These are phyloP conservation scores for Ondatra zibethicus DNA, from an alignment of 2,113 vertebrate genomes.

Conservation along the genomic window DNA sequence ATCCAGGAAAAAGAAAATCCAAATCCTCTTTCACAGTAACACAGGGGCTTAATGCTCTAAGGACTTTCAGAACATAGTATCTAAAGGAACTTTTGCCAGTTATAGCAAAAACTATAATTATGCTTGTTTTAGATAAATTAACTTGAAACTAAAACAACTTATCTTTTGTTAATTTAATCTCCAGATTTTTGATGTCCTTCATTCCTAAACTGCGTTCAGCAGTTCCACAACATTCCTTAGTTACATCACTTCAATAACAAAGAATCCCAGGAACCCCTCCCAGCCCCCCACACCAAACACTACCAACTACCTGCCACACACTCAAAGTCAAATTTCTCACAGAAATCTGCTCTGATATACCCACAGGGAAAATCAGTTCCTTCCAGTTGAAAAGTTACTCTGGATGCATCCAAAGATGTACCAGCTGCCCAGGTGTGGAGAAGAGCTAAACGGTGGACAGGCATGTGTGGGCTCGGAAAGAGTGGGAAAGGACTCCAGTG, in stretches of 20 bases:
- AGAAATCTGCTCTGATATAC: constrained; percentile 59
- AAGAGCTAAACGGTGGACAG: not conserved
- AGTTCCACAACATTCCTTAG: constrained; percentile 80
- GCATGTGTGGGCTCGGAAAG: not conserved
- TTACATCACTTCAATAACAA: constrained; percentile 73
- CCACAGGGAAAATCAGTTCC: not conserved
- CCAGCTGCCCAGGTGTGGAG: not conserved
- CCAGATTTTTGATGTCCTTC: constrained; percentile 55
- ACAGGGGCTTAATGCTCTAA: not conserved
- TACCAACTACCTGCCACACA: not conserved
- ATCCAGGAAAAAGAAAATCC: constrained; percentile 26
- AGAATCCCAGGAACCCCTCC: constrained; percentile 47
- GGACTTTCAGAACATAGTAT: constrained; percentile 16
- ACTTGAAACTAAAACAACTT: constrained; percentile 20
- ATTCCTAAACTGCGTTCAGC: constrained; percentile 68
- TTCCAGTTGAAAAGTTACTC: constrained; percentile 3
- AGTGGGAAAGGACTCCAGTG: not conserved
- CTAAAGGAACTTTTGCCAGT: not conserved
- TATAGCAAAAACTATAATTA: constrained; percentile 6
- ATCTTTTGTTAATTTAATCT: constrained; percentile 34
- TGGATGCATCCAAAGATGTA: not conserved
- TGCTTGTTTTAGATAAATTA: constrained; percentile 4
- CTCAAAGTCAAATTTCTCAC: constrained; percentile 16
- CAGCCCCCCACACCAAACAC: not conserved
- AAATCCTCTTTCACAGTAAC: not conserved